Conservation (phyloP, 1,140 invertebrate genomes). For the Cylas formicarius region DNA sequence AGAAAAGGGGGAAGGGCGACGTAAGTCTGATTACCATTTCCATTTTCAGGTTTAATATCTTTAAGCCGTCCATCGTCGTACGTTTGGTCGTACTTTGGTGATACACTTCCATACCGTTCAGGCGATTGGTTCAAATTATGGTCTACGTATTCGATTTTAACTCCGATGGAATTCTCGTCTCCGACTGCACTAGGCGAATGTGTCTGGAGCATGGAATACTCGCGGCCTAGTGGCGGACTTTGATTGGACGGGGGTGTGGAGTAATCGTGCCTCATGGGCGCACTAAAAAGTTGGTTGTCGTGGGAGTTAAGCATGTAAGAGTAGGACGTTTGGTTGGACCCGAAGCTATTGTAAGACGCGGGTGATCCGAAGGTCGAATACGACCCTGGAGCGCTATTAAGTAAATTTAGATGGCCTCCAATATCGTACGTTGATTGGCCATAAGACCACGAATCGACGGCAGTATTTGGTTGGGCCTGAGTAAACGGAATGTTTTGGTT, state of each 20-base stretch:
- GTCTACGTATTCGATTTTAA: slow-evolving; percentile 42
- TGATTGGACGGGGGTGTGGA: slow-evolving; percentile 48
- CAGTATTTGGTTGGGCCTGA: slow-evolving; percentile 52
- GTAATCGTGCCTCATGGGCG: slow-evolving; percentile 54
- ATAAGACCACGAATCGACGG: slow-evolving; percentile 68
- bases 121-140: slow-evolving; percentile 42
- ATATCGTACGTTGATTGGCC: slow-evolving; percentile 64
- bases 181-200: slow-evolving; percentile 53
- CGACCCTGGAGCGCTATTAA: slow-evolving; percentile 59
- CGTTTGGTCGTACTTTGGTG: slow-evolving; percentile 55
- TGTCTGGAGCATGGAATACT: slow-evolving; percentile 59
- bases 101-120: slow-evolving; percentile 42
- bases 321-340: slow-evolving; percentile 48
- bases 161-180: slow-evolving; percentile 49
- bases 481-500: slow-evolving; percentile 60
- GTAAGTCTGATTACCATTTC: slow-evolving; percentile 53
- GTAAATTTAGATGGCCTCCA: slow-evolving; percentile 59
- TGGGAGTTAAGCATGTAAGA: slow-evolving; percentile 61
- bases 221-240: slow-evolving; percentile 52
- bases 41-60: slow-evolving; percentile 56
- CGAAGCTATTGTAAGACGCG: slow-evolving; percentile 38
- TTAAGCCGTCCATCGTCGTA: slow-evolving; percentile 49
- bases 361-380: slow-evolving; percentile 55
- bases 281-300: slow-evolving; percentile 55
- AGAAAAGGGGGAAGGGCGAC: slow-evolving; percentile 68